Conservation (phyloP, 1,140 invertebrate genomes). For the Heliconius nattereri region DNA sequence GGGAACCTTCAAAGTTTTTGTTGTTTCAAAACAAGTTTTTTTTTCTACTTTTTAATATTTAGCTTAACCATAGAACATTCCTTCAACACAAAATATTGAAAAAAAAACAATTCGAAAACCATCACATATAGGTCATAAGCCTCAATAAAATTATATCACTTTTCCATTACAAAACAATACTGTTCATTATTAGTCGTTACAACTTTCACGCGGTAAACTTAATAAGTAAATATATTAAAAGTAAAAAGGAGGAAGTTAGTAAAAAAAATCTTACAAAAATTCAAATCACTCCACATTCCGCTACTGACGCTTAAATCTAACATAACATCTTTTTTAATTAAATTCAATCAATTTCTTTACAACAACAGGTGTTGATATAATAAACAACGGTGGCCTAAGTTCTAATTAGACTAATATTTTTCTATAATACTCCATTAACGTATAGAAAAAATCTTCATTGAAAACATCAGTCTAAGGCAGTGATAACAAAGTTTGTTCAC, state of each 20-base stretch:
- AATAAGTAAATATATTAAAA: slow-evolving; percentile 43
- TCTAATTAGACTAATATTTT: slow-evolving; percentile 56
- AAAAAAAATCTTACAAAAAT: slow-evolving; percentile 60
- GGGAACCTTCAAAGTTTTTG: background rate
- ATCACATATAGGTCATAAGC: slow-evolving; percentile 45
- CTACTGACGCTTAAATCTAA: slow-evolving; percentile 50
- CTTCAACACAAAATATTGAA: slow-evolving; percentile 25
- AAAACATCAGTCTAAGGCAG: slow-evolving; percentile 79
- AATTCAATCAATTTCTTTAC: slow-evolving; percentile 76
- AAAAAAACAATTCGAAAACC: slow-evolving; percentile 24
- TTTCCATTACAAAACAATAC: slow-evolving; percentile 60
- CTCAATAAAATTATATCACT: slow-evolving; percentile 67
- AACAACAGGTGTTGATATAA: slow-evolving; percentile 57
- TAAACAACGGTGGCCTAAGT: slow-evolving; percentile 66
- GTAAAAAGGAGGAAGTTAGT: slow-evolving; percentile 60
- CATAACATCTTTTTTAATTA: slow-evolving; percentile 67
- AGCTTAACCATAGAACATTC: slow-evolving; percentile 7
- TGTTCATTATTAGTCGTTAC: slow-evolving; percentile 52
- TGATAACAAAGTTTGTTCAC: slow-evolving; percentile 72
- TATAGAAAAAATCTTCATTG: slow-evolving; percentile 69
- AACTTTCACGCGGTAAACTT: slow-evolving; percentile 56
- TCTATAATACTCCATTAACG: slow-evolving; percentile 69
- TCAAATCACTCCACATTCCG: slow-evolving; percentile 47
- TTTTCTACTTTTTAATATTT: background rate
- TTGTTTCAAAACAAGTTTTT: background rate